A percentile compares a stretch with the other conserved stretches of the same genome.
These are phyloP conservation scores for Ichneumon xanthorius DNA, from an alignment of 2,888 invertebrate genomes.

Conservation along the genomic window DNA sequence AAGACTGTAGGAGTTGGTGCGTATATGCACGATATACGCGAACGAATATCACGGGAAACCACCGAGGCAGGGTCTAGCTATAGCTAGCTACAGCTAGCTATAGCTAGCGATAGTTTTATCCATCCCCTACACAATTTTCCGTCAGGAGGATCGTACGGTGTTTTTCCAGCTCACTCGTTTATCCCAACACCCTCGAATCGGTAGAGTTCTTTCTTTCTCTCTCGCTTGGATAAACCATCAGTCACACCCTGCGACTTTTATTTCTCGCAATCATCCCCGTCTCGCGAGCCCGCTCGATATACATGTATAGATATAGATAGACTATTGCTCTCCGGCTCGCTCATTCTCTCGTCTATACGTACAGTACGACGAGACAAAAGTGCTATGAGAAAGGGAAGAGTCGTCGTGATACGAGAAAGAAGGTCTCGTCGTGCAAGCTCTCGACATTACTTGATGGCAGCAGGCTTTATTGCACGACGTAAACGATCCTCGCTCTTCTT, in stretches of 20 bases:
- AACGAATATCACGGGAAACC: conserved; percentile 66
- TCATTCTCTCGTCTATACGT: conserved; percentile 46
- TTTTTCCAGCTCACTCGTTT: conserved; percentile 39
- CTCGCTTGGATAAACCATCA: conserved; percentile 79
- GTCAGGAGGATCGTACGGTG: conserved; percentile 42
- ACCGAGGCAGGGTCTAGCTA: conserved; percentile 18
- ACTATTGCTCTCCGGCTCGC: conserved; percentile 13
- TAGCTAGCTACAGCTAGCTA: conserved; percentile 19
- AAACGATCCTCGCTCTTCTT: conserved; percentile 68
- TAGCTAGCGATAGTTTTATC: conserved; percentile 57
- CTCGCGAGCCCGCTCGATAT: conserved; percentile 61
- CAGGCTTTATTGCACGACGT: conserved; percentile 76
- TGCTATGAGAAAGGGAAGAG: conserved; percentile 50
- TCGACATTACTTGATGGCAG: conserved; percentile 66
- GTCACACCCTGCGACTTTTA: conserved; percentile 83
- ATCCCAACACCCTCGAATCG: conserved; percentile 34
- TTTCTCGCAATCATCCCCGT: conserved; percentile 80
- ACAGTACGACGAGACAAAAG: conserved; percentile 25
- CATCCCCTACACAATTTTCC: conserved; percentile 59
- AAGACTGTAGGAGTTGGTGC: conserved; percentile 36
- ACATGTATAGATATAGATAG: conserved; percentile 21
- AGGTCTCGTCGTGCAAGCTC: conserved; percentile 59
- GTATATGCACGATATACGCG: conserved; percentile 33
- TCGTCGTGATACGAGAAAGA: conserved; percentile 44
- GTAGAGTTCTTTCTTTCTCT: conserved; percentile 49